Evolutionary conservation across 1,140 invertebrate species (phyloP), one percentile per base, ranked within the genome.

Genomic region (Latrodectus geometricus): DNA sequence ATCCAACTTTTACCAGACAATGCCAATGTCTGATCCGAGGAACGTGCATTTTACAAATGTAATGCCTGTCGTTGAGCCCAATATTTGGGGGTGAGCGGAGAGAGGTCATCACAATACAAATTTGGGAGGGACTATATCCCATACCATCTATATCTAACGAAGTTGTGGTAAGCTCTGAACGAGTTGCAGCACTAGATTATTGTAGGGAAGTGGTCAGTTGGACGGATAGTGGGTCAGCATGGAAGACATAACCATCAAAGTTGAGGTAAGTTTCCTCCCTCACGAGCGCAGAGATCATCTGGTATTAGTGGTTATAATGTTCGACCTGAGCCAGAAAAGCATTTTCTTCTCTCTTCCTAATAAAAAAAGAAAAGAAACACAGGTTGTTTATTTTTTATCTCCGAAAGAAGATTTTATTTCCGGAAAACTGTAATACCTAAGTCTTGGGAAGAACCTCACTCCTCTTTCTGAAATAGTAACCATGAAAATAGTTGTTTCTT

Each of bases 111-210:
- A n/a, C 68, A 35, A 21, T 23, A 21, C 69, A 50, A 80, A 73
- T 82, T 82, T 50, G 21, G 14, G 72, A 74, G 73, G 49, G 81
- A 50, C 52, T 65, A 75, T 74, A 11, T n/a, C 81, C 72, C 81
- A 75, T 83, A 83, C 81, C 81, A 83, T 83, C 81, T 83, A 83
- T 83, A 83, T 83, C 81, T 83, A 83, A 83, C 81, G 81, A 83
- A 83, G 81, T 75, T 75, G 56, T 73, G 79, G 35, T 48, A 48
- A 69, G 20, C 8, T 49, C 23, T 20, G 78, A 82, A 82, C 79
- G 79, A 82, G 50, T 52, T 61, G 20, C 48, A 61, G 49, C 20
- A 9, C 15, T 54, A 48, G 54, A 73, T 35, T 23, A 73, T 82
- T n/a, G 68, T 54, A 66, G 23, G 66, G 79, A 82, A 82, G 72